These are phyloP conservation scores for Paramormyrops kingsleyae DNA, from an alignment of 2,113 vertebrate species.

Conservation along the genomic window DNA sequence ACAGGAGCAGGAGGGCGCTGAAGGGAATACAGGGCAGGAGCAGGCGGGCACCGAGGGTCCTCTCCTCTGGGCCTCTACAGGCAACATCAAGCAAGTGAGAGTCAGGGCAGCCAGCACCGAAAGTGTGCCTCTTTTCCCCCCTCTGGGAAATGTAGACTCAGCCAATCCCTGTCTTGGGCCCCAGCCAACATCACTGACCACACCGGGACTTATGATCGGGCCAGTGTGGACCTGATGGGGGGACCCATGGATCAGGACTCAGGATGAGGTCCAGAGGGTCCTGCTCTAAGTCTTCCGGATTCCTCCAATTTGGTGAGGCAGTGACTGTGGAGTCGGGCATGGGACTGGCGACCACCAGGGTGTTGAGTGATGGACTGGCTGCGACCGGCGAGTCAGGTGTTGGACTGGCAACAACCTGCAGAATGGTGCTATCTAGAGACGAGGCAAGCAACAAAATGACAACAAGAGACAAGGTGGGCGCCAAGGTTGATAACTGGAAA, in stretches of 20 bases:
- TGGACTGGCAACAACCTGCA: no score
- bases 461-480: neutral
- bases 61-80: neutral
- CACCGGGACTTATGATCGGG: neutral
- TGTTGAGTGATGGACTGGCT: no score
- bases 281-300: no score
- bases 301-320: no score
- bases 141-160: neutral
- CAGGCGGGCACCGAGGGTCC: neutral
- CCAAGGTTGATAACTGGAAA: neutral
- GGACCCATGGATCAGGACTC: neutral
- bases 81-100: neutral
- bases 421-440: neutral
- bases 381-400: no score
- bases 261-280: no score
- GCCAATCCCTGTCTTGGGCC: neutral
- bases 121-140: neutral
- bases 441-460: neutral
- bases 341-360: no score
- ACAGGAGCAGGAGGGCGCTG: no score
- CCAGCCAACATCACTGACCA: neutral
- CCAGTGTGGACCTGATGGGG: neutral
- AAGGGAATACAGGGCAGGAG: neutral
- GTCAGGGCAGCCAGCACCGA: neutral
- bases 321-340: no score